A percentile compares a stretch with the other conserved stretches of the same genome.
Conservation (phyloP, 2,797 vertebrate species). For the Psittacula echo region DNA sequence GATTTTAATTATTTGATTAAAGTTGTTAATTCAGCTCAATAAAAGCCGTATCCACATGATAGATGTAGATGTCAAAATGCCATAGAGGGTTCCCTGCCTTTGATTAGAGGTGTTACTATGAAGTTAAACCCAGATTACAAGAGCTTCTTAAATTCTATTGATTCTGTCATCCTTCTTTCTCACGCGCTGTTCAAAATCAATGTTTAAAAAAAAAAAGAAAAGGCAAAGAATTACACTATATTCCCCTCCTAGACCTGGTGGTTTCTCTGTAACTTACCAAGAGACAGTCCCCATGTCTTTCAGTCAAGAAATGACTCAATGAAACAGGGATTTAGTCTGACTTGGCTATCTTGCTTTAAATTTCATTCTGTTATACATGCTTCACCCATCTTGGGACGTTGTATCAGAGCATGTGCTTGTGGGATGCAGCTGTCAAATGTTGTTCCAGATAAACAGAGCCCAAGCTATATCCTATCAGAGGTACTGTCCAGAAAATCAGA, state of each 20-base stretch:
- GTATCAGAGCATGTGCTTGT: constrained; percentile 33
- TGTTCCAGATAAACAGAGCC: constrained; percentile 64
- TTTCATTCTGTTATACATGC: constrained; percentile 56
- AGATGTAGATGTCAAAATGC: constrained; percentile 72
- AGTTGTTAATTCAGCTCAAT: constrained; percentile 65
- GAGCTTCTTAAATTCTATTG: constrained; percentile 72
- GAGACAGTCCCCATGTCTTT: constrained; percentile 14
- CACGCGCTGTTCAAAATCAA: constrained; percentile 52
- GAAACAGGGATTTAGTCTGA: constrained; percentile 54
- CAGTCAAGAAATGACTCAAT: constrained; percentile 36
- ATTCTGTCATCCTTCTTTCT: constrained; percentile 70
- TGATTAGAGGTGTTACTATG: constrained; percentile 72
- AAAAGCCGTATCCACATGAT: constrained; percentile 56
- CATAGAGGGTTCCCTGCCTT: constrained; percentile 40
- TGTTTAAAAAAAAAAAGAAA: neutral
- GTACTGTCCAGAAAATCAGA: constrained; percentile 66
- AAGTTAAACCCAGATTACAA: constrained; percentile 71
- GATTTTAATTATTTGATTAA: constrained; percentile 72
- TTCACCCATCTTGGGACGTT: constrained; percentile 35
- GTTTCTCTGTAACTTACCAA: constrained; percentile 36
- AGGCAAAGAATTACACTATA: neutral
- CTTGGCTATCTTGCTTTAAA: constrained; percentile 51
- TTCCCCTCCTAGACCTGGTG: neutral
- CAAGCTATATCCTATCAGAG: constrained; percentile 49
- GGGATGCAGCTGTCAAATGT: constrained; percentile 60